A percentile compares a stretch with the other conserved stretches of the same genome.
Conservation (phyloP, 2,888 invertebrate genomes). For the Leptopilina myrica region DNA sequence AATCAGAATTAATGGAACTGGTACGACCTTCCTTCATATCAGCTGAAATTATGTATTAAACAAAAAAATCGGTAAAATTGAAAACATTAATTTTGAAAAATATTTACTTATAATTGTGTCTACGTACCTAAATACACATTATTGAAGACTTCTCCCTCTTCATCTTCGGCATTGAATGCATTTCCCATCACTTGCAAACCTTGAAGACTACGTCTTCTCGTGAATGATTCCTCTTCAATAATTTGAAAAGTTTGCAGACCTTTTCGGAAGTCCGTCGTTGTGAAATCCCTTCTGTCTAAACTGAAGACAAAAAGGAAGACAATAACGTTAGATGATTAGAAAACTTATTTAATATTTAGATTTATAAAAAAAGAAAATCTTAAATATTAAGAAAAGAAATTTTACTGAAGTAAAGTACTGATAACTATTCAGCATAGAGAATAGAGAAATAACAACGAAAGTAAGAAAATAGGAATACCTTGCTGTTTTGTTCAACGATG, state of each 20-base stretch:
- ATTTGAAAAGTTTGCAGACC: slow-evolving; percentile 57
- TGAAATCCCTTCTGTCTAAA: slow-evolving; percentile 62
- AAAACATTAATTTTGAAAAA: too few species aligned
- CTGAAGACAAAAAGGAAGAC: slow-evolving; percentile 51
- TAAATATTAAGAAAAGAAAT: too few species aligned
- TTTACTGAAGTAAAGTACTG: too few species aligned
- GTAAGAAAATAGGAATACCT: slow-evolving; percentile 56
- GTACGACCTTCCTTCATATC: slow-evolving; percentile 79
- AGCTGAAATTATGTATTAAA: slow-evolving; percentile 56
- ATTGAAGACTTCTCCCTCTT: slow-evolving; percentile 90
- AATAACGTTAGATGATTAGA: too few species aligned
- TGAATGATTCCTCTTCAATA: slow-evolving; percentile 64
- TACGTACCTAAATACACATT: slow-evolving; percentile 83
- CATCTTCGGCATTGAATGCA: slow-evolving; percentile 82
- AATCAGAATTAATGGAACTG: slow-evolving; percentile 72
- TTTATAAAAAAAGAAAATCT: too few species aligned
- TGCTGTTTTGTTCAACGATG: slow-evolving; percentile 54
- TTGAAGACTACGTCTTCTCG: slow-evolving; percentile 68
- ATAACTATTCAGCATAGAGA: too few species aligned
- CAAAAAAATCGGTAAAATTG: not conserved
- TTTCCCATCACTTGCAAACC: slow-evolving; percentile 72
- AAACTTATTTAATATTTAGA: too few species aligned
- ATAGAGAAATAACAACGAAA: too few species aligned
- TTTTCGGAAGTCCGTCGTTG: slow-evolving; percentile 47
- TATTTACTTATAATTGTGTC: not conserved